Evolutionary conservation across 2,113 vertebrate genomes (phyloP), one percentile per base, ranked within the genome.

Genomic region (Penelope pileata): DNA sequence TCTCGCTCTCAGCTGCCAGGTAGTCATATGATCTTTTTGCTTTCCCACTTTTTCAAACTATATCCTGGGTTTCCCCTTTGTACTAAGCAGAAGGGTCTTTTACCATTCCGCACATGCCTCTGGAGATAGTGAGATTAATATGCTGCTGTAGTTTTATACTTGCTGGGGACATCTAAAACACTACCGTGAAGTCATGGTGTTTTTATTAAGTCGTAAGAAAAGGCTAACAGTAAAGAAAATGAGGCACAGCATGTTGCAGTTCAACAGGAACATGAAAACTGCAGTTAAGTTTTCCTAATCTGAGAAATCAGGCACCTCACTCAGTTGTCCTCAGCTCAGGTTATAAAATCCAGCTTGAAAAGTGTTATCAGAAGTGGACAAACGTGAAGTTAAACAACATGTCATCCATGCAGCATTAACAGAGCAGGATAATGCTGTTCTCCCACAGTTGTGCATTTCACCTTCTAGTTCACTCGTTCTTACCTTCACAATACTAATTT

Each of bases 241-340:
- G 43, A 19, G 34, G 56, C 2, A 4, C 12, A 27, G 5, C 3
- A 1, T 16, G 38, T 16, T n/a, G 51, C 16, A 74, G 22, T 43
- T 43, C 40, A 90, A 64, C 21, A 51, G 63, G 36, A 48, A 47
- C 21, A 5, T 14, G 48, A 34, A 32, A 70, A 79, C 32, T 9
- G 6, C 18, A 34, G 2, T 38, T 64, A 10, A 2, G 9, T 62
- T 83, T 30, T 79, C 43, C n/a, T 76, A 10, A 47, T 29, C n/a
- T 32, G 69, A 18, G n/a, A 51, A 51, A 27, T 6, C 10, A 0
- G 26, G 40, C 17, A 40, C 14, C 15, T 74, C 23, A 5, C n/a
- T 67, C 0, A 0, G 14, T 7, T 58, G 47, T 26, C 47, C 56
- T 42, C 3, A 0, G 60, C 66, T 75, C 53, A 19, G 16, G 24